Evolutionary conservation across 1,140 invertebrate genomes (phyloP).

Genomic region (Drusus annulatus): DNA sequence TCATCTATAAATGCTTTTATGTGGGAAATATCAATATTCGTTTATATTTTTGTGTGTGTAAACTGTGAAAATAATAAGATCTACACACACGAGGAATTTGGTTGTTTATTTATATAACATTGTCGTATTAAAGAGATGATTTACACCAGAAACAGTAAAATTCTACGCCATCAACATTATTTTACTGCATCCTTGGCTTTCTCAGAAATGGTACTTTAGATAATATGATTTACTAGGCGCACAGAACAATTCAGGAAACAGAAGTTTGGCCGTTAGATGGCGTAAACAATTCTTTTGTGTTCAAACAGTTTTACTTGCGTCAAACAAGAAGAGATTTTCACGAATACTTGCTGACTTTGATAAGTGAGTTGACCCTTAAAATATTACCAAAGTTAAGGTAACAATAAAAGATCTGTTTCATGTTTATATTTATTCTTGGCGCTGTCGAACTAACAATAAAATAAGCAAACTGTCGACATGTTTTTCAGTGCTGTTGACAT

Average conservation of each 20-base stretch:
- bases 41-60: no score
- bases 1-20: no score
- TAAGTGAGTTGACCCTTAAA: not conserved
- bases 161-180: not conserved
- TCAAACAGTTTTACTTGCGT: conserved; percentile 2
- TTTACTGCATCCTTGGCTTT: conserved; percentile 30
- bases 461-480: conserved; percentile 14
- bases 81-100: no score
- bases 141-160: not conserved
- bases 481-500: not conserved
- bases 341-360: conserved; percentile 4
- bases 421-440: conserved; percentile 20
- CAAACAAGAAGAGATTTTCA: not conserved
- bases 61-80: no score
- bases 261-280: conserved; percentile 14
- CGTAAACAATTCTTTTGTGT: conserved; percentile 35
- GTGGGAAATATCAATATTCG: no score
- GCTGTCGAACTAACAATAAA: conserved; percentile 1
- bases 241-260: conserved; percentile 13
- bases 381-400: not conserved
- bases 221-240: not conserved
- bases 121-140: not conserved
- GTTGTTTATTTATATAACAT: no score
- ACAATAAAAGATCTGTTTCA: conserved; percentile 9
- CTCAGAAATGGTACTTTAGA: not conserved